Evolutionary conservation across 2,888 invertebrate species (phyloP).

Genomic region (Pycnomerus fuliginosus): DNA sequence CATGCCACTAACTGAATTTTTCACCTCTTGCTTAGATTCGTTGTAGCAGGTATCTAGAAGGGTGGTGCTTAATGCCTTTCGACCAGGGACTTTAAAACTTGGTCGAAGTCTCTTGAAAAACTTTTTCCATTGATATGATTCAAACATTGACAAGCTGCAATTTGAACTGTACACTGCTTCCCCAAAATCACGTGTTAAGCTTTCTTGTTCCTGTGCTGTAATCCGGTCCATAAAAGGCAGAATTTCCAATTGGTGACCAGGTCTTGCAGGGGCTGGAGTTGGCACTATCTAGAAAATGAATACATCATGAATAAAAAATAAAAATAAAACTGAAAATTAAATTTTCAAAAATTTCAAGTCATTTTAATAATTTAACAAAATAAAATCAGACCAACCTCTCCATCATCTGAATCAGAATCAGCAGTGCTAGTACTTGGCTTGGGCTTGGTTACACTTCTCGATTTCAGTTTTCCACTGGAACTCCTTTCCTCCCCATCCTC

Average conservation of each 20-base stretch:
- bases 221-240: neutral
- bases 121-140: neutral
- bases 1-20: neutral
- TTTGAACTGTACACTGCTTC: neutral
- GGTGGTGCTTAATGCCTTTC: neutral
- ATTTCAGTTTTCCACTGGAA: neutral
- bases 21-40: neutral
- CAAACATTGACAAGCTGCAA: neutral
- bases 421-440: neutral
- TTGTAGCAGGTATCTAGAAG: neutral
- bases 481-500: too few species aligned
- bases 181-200: neutral
- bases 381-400: neutral
- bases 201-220: neutral
- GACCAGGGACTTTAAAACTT: neutral
- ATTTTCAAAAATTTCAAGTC: neutral
- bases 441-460: neutral
- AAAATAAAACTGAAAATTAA: neutral
- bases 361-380: neutral
- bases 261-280: neutral
- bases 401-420: neutral
- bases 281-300: neutral
- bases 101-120: neutral
- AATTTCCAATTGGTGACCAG: neutral
- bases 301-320: neutral